Percentiles rank a stretch among this genome's conserved stretches.
phyloP scores from a whole-genome alignment of 2,888 invertebrate species.

The Caenorhabditis sp. region DNA sequence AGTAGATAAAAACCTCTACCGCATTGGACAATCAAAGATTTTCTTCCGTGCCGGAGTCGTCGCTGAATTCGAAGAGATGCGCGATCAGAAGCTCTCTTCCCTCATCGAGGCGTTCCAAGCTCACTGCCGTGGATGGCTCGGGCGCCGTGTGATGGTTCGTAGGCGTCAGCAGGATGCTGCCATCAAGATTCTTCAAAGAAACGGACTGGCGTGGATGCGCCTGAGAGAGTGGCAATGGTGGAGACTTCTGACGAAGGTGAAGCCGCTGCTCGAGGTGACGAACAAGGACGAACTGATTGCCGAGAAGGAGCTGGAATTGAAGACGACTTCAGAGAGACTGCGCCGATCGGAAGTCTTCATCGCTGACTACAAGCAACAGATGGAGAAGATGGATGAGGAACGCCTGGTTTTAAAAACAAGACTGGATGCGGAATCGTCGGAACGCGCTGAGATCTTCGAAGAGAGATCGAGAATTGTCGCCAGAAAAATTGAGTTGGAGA shows the following conservation, averaged over 20 bases:
- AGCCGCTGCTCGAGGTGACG: slow-evolving; percentile 94
- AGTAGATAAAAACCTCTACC: slow-evolving; percentile 93
- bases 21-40: slow-evolving; percentile 99
- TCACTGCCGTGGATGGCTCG: slow-evolving; percentile 91
- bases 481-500: slow-evolving; percentile 46
- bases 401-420: slow-evolving; percentile 91
- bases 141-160: slow-evolving; percentile 90
- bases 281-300: slow-evolving; percentile 98
- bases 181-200: slow-evolving; percentile 96
- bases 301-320: slow-evolving; percentile 95
- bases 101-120: slow-evolving; percentile 94
- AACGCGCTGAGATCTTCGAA: slow-evolving; percentile 96
- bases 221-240: slow-evolving; percentile 99
- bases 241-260: slow-evolving; percentile 96
- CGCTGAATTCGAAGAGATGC: slow-evolving; percentile 95
- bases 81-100: slow-evolving; percentile 96
- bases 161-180: slow-evolving; percentile 95
- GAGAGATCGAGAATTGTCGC: slow-evolving; percentile 41
- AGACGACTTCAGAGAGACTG: slow-evolving; percentile 69
- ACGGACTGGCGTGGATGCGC: slow-evolving; percentile 97
- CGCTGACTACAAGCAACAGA: slow-evolving; percentile 51
- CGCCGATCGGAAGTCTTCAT: slow-evolving; percentile 64
- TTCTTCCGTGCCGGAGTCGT: slow-evolving; percentile 99
- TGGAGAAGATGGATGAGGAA: slow-evolving; percentile 86
- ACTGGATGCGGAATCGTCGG: slow-evolving; percentile 87